Base-by-base conservation (phyloP, 1,140 invertebrate species). In the Panonychus citri region DNA sequence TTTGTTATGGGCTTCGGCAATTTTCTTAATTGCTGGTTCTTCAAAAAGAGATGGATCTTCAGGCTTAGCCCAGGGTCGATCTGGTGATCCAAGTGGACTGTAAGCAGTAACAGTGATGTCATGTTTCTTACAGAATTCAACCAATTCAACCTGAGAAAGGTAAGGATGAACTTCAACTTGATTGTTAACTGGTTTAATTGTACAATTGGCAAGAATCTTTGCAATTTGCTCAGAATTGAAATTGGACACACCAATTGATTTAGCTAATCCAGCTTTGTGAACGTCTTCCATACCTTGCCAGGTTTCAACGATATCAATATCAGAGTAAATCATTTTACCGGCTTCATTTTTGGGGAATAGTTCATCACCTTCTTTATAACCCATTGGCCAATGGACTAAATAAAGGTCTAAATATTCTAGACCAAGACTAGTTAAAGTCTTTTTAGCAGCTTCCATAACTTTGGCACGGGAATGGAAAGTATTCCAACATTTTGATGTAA, bases 111-210 rank as follows among this genome's bases (percentile, higher is more conserved):
- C 65, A 5, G 70, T 67, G 27, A 93, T 79, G 7, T 73, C 70
- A 39, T 77, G 74, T 12, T 70, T 62, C 21, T 74, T 69, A 62
- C 83, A 88, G 63, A 81, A 86, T 1, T 78, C 73, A 15, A 78
- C 72, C 21, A 94, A 66, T 58, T 80, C 76, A 2, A 74, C 72
- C 65, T 93, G 86, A 59, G 79, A 81, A 42, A 90, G 71, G 64
- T 87, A 88, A 0, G 81, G 81, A 68, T 93, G 84, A 58, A 80
- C 81, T 68, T 94, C 88, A 48, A 87, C 77, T 75, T 82, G 67
- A 51, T 54, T 57, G n/a, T 19, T 52, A 13, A 57, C 46, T n/a
- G 52, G 54, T 37, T 63, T 53, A 26, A 58, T 25, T 3, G n/a
- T 50, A n/a, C n/a, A 26, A 19, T 40, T 52, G 5, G 28, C 28